Percentiles rank a stretch among this genome's conserved stretches.
These are phyloP conservation scores for Heliothis virescens DNA, from an alignment of 1,140 invertebrate species.

Conservation along the genomic window DNA sequence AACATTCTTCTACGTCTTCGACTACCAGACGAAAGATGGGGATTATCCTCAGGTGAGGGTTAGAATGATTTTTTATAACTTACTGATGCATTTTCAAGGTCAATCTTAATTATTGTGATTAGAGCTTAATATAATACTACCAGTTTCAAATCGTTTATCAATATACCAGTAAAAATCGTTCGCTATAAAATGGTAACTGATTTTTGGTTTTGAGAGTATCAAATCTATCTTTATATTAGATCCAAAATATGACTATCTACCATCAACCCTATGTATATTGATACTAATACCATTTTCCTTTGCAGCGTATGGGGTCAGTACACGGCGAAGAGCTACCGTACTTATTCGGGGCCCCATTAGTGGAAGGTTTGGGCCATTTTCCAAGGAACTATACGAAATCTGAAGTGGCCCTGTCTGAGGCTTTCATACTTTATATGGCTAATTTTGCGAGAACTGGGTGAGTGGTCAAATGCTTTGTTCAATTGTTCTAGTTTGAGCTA, in stretches of 20 bases:
- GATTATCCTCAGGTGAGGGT: slow-evolving; percentile 93
- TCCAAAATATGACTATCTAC: neutral
- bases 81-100: neutral
- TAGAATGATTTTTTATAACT: slow-evolving; percentile 19
- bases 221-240: too few species aligned
- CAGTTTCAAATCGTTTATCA: too few species aligned
- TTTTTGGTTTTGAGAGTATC: too few species aligned
- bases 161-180: too few species aligned
- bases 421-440: slow-evolving; percentile 94
- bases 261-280: neutral
- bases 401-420: slow-evolving; percentile 93
- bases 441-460: slow-evolving; percentile 98
- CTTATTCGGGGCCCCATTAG: slow-evolving; percentile 93
- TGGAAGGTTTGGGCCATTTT: slow-evolving; percentile 92
- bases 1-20: slow-evolving; percentile 97
- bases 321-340: slow-evolving; percentile 97
- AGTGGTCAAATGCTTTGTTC: slow-evolving; percentile 67
- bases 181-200: too few species aligned
- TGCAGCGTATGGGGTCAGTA: slow-evolving; percentile 93
- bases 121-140: too few species aligned
- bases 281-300: slow-evolving; percentile 60
- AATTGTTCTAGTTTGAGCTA: neutral
- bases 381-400: slow-evolving; percentile 92
- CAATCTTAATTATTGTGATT: neutral
- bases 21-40: slow-evolving; percentile 96